Conservation (phyloP, 1,140 invertebrate species). For the Ectropis grisescens region DNA sequence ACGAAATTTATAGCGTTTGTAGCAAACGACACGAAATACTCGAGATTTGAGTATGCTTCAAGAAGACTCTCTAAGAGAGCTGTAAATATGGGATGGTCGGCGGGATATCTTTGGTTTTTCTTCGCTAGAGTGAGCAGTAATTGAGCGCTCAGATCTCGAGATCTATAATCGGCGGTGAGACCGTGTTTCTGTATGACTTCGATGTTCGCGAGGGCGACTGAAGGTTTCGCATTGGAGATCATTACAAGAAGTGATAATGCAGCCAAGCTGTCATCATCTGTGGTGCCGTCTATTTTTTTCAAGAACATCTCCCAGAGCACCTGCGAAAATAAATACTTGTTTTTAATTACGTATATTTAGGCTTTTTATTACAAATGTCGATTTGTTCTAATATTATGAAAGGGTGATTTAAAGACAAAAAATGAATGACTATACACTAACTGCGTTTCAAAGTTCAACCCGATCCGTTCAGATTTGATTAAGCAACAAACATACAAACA, state of each 20-base stretch:
- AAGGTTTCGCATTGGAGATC: slow-evolving; percentile 71
- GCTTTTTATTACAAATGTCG: too few species aligned
- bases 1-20: slow-evolving; percentile 46
- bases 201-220: slow-evolving; percentile 69
- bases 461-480: too few species aligned
- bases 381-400: too few species aligned
- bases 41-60: slow-evolving; percentile 44
- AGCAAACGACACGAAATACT: slow-evolving; percentile 49
- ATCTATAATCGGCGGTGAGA: slow-evolving; percentile 50
- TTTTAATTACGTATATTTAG: too few species aligned
- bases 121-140: slow-evolving; percentile 45
- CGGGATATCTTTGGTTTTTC: slow-evolving; percentile 46
- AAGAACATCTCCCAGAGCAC: slow-evolving; percentile 88
- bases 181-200: slow-evolving; percentile 68
- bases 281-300: slow-evolving; percentile 79
- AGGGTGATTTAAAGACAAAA: too few species aligned
- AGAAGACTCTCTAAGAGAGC: slow-evolving; percentile 43
- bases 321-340: slow-evolving; percentile 32
- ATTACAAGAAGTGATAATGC: slow-evolving; percentile 83
- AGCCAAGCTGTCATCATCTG: slow-evolving; percentile 75
- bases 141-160: slow-evolving; percentile 42
- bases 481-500: too few species aligned
- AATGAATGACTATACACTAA: too few species aligned
- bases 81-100: slow-evolving; percentile 42
- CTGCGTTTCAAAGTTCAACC: too few species aligned